A percentile compares a stretch with the other conserved stretches of the same genome.
phyloP scores from a whole-genome alignment of 1,140 invertebrate genomes.

The Thereuonema tuberculata region DNA sequence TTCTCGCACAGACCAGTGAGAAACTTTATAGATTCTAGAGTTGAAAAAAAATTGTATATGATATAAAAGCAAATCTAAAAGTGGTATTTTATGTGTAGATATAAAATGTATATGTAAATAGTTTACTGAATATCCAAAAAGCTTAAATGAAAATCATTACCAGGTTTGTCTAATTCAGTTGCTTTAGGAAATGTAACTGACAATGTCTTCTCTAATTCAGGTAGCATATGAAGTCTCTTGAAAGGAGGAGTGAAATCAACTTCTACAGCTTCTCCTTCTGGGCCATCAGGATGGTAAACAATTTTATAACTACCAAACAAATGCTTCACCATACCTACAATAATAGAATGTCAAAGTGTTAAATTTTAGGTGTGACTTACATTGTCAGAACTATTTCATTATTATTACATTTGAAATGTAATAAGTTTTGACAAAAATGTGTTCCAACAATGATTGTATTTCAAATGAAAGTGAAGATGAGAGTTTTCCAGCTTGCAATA shows the following conservation, averaged over 20 bases:
- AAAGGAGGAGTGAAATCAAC: slow-evolving; percentile 98
- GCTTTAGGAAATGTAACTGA: slow-evolving; percentile 67
- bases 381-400: too few species aligned
- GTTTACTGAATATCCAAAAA: slow-evolving; percentile 4
- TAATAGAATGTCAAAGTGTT: not conserved
- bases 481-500: too few species aligned
- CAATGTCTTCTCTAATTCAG: slow-evolving; percentile 68
- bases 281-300: slow-evolving; percentile 85
- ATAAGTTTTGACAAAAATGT: too few species aligned
- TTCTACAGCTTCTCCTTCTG: slow-evolving; percentile 59
- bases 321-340: slow-evolving; percentile 50
- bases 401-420: too few species aligned
- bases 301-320: slow-evolving; percentile 56
- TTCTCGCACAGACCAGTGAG: slow-evolving; percentile 72
- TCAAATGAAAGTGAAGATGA: too few species aligned
- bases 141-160: slow-evolving; percentile 6
- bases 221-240: slow-evolving; percentile 77
- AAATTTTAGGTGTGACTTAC: not conserved
- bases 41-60: slow-evolving; percentile 22
- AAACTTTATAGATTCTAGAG: slow-evolving; percentile 51
- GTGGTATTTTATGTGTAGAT: too few species aligned
- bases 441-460: too few species aligned
- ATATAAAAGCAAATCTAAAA: too few species aligned
- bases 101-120: not conserved
- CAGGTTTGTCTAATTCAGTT: slow-evolving; percentile 29